A percentile compares a stretch with the other conserved stretches of the same genome.
phyloP scores from a whole-genome alignment of 2,888 invertebrate species.

The Piscicola geometra region DNA sequence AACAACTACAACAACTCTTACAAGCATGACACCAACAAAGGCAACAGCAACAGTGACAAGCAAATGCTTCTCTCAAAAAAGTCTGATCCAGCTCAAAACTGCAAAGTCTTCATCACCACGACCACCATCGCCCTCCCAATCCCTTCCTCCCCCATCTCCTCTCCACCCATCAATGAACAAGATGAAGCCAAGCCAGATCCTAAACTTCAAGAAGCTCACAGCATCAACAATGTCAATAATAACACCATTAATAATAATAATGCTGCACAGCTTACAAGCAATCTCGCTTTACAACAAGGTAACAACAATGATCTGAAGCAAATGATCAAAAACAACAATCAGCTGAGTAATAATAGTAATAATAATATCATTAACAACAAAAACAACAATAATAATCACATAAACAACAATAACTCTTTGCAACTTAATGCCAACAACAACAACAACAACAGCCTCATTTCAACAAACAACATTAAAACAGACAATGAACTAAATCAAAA shows the following conservation, averaged over 20 bases:
- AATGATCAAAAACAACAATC: background rate
- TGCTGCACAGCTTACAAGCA: background rate
- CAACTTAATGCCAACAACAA: no score
- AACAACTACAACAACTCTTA: slow-evolving; percentile 10
- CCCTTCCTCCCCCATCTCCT: background rate
- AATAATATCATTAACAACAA: background rate
- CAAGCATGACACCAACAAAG: background rate
- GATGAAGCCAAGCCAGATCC: background rate
- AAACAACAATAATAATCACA: background rate
- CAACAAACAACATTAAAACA: slow-evolving; percentile 1
- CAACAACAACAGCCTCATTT: background rate
- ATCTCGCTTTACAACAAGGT: no score
- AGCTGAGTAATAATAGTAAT: background rate
- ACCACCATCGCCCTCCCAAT: slow-evolving; percentile 17
- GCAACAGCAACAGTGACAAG: slow-evolving; percentile 3
- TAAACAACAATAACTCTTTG: background rate
- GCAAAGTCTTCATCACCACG: slow-evolving; percentile 4
- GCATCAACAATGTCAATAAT: background rate
- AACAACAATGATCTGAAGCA: background rate
- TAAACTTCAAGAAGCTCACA: background rate
- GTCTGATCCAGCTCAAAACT: background rate
- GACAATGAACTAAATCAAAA: background rate
- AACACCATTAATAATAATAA: background rate
- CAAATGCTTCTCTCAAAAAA: background rate
- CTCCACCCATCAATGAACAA: background rate